Conservation (phyloP, 2,113 vertebrate species). For the Orycteropus afer region DNA sequence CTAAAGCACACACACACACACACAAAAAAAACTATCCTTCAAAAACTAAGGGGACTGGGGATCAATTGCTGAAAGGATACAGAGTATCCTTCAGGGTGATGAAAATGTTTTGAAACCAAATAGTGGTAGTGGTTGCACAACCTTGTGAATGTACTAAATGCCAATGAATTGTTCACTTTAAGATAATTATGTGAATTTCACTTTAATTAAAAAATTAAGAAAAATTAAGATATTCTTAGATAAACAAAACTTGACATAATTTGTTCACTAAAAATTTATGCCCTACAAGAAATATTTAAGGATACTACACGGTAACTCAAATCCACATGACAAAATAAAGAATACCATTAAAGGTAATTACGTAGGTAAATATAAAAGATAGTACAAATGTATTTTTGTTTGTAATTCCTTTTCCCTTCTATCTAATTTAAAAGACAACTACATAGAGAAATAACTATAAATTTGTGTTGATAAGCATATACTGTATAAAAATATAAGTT, state of each 20-base stretch:
- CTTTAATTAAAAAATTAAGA: background rate
- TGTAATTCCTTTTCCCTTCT: too few species aligned
- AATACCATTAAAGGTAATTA: background rate
- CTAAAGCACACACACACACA: too few species aligned
- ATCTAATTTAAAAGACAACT: too few species aligned
- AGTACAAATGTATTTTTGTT: too few species aligned
- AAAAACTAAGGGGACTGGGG: background rate
- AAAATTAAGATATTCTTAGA: background rate
- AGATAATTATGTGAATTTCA: background rate
- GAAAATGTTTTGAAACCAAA: background rate
- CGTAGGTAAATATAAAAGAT: too few species aligned
- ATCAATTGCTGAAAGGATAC: background rate
- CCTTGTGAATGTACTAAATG: background rate
- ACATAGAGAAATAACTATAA: background rate
- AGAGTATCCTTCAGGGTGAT: background rate
- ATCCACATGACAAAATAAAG: background rate
- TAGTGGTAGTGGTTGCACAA: background rate
- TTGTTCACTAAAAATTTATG: background rate
- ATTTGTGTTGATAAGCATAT: too few species aligned
- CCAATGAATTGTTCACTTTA: background rate
- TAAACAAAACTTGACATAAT: constrained; percentile 25
- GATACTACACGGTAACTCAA: background rate
- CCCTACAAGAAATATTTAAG: constrained; percentile 24
- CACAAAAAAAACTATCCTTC: background rate
- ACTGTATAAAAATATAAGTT: background rate